phyloP scores from a whole-genome alignment of 2,888 invertebrate species.

The Parnassius mnemosyne region DNA sequence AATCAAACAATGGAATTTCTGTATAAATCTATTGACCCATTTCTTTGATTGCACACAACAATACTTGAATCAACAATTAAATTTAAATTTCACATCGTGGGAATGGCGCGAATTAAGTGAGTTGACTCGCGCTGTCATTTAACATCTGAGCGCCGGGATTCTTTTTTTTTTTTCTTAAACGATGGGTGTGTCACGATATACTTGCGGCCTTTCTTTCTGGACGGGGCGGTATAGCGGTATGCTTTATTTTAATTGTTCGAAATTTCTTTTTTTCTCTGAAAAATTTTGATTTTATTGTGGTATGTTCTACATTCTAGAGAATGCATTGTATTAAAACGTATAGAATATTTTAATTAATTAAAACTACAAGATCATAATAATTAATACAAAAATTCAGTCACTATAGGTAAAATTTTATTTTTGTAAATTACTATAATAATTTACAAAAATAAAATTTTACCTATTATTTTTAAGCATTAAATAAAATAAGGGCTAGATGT shows the following conservation, averaged over 20 bases:
- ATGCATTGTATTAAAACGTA: too few species aligned
- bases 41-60: slow-evolving; percentile 72
- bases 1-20: slow-evolving; percentile 69
- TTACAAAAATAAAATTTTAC: too few species aligned
- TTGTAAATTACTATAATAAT: too few species aligned
- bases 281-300: not conserved
- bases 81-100: slow-evolving; percentile 73
- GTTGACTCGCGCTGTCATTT: slow-evolving; percentile 66
- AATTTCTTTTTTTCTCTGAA: slow-evolving; percentile 31
- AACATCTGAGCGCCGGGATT: slow-evolving; percentile 56
- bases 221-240: slow-evolving; percentile 51
- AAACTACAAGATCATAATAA: not conserved
- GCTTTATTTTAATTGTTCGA: slow-evolving; percentile 50
- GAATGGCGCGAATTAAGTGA: slow-evolving; percentile 69
- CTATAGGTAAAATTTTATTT: too few species aligned
- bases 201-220: slow-evolving; percentile 20
- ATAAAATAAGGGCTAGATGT: too few species aligned
- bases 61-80: slow-evolving; percentile 65
- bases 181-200: slow-evolving; percentile 26
- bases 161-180: slow-evolving; percentile 37
- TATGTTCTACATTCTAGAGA: too few species aligned
- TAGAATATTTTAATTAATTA: not conserved
- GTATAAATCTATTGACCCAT: slow-evolving; percentile 74
- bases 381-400: too few species aligned
- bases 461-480: too few species aligned